Evolutionary conservation across 2,797 vertebrate species (phyloP).

Genomic region (Esox masquinongy): DNA sequence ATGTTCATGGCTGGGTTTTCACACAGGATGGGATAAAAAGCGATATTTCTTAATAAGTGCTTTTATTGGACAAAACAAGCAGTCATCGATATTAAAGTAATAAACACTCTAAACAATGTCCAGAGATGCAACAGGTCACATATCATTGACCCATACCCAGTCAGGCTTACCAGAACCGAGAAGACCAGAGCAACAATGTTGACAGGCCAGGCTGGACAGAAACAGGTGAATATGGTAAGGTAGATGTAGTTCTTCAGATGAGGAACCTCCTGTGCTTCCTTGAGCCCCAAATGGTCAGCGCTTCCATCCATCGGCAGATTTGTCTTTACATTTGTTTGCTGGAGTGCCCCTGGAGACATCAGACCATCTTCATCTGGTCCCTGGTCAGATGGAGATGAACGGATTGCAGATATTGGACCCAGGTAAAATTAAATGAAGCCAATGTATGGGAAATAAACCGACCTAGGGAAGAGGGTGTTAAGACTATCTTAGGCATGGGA

Average conservation of each 20-base stretch:
- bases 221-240: constrained; percentile 82
- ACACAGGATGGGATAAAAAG: not conserved
- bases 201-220: constrained; percentile 85
- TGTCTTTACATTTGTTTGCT: constrained; percentile 44
- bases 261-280: constrained; percentile 57
- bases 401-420: constrained; percentile 21
- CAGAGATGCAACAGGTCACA: not conserved
- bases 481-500: constrained; percentile 34
- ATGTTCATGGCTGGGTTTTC: not conserved
- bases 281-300: constrained; percentile 34
- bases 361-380: constrained; percentile 30
- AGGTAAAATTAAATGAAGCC: constrained; percentile 35
- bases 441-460: constrained; percentile 45
- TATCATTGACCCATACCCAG: not conserved
- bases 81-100: not conserved
- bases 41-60: not conserved
- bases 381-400: constrained; percentile 33
- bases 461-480: constrained; percentile 5
- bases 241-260: constrained; percentile 77
- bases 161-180: constrained; percentile 82
- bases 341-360: constrained; percentile 40
- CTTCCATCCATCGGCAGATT: constrained; percentile 36
- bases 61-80: not conserved
- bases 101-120: not conserved
- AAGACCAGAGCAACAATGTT: constrained; percentile 85